Percentiles rank a stretch among this genome's conserved stretches.
These are phyloP conservation scores for Parotocinclus haroldoi DNA, from an alignment of 2,797 vertebrate genomes.

Conservation along the genomic window DNA sequence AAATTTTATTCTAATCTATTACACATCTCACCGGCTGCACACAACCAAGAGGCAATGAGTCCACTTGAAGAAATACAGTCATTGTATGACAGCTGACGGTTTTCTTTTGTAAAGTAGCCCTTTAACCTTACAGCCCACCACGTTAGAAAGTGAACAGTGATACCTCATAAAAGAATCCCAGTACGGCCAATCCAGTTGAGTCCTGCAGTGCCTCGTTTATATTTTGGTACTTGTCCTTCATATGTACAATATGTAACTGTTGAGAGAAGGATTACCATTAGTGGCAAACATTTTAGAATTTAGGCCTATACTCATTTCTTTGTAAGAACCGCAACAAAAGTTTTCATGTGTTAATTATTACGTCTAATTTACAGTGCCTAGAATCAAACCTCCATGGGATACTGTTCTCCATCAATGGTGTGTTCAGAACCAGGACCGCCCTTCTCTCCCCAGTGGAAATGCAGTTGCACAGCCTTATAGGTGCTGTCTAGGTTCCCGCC, in stretches of 20 bases:
- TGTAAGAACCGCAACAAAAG: no score
- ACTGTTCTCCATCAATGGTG: conserved; percentile 81
- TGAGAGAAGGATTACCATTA: neutral
- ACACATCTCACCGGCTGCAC: no score
- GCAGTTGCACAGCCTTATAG: conserved; percentile 84
- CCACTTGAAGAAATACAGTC: no score
- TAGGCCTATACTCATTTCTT: no score
- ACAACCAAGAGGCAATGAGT: no score
- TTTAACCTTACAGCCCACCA: no score
- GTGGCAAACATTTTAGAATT: no score
- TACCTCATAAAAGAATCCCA: conserved; percentile 88
- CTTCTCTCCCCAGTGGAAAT: conserved; percentile 82
- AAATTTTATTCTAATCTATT: no score
- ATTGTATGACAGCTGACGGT: no score
- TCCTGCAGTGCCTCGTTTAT: conserved; percentile 57
- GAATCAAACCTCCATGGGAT: conserved; percentile 86
- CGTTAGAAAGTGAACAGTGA: neutral
- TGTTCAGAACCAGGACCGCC: conserved; percentile 83
- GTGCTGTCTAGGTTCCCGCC: conserved; percentile 64
- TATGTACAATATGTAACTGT: conserved; percentile 89
- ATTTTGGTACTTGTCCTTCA: conserved; percentile 58
- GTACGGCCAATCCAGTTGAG: conserved; percentile 72
- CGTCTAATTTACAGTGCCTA: neutral
- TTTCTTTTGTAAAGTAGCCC: no score
- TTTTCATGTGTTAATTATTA: neutral